Evolutionary conservation across 2,113 vertebrate genomes (phyloP).

Genomic region (Xiphias gladius): DNA sequence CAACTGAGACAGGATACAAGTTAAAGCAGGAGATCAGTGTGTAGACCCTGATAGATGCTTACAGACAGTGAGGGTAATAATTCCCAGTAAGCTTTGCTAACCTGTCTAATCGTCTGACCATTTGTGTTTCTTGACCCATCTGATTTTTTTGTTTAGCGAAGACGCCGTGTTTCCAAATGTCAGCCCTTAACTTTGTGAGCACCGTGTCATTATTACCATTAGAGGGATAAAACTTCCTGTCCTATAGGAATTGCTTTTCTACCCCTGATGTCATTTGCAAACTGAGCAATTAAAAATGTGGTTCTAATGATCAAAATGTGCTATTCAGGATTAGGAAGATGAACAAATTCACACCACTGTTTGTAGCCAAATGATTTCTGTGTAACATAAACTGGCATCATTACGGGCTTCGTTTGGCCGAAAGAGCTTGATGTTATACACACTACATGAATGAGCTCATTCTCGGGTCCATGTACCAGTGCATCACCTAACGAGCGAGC

Average conservation of each 20-base stretch:
- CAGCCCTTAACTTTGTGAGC: too few species aligned
- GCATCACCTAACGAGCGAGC: background rate
- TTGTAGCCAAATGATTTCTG: background rate
- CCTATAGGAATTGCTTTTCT: background rate
- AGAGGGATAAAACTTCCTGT: background rate
- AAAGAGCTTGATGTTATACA: background rate
- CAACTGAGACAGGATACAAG: background rate
- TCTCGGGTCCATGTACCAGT: background rate
- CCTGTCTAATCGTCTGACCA: background rate
- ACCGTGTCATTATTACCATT: background rate
- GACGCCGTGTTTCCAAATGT: background rate
- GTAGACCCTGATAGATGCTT: background rate
- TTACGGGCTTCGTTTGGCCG: background rate
- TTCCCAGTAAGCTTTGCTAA: too few species aligned
- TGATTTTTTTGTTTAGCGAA: background rate
- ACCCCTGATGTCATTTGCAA: background rate
- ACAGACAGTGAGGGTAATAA: background rate
- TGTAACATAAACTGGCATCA: background rate
- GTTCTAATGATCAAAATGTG: background rate
- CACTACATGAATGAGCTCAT: slow-evolving; percentile 31
- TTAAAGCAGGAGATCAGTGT: background rate
- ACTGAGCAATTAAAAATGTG: background rate
- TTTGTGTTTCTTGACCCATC: background rate
- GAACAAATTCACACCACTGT: background rate
- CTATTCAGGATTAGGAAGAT: background rate